A percentile compares a stretch with the other conserved stretches of the same genome.
These are phyloP conservation scores for Formica selysi DNA, from an alignment of 1,140 invertebrate genomes.

Conservation along the genomic window DNA sequence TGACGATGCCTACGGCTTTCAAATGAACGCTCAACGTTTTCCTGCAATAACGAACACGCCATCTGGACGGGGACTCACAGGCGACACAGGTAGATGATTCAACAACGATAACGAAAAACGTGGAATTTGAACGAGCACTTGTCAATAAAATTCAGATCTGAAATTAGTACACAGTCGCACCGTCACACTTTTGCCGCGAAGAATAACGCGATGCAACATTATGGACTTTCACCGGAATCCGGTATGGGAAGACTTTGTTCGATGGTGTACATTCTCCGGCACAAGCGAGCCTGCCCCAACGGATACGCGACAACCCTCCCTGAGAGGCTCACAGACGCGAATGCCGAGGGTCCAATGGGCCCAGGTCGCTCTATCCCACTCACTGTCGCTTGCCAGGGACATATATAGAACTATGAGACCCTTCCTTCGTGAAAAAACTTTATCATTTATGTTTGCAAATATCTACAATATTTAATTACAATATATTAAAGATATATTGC, in stretches of 20 bases:
- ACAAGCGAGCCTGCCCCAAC: constrained; percentile 3
- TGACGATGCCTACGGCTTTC: constrained; percentile 21
- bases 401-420: constrained; percentile 9
- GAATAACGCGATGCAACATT: constrained; percentile 7
- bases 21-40: constrained; percentile 43
- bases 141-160: constrained; percentile 30
- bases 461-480: not conserved
- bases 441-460: not conserved
- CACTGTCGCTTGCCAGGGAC: constrained; percentile 49
- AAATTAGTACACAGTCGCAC: not conserved
- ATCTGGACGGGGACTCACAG: constrained; percentile 56
- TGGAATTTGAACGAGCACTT: not conserved
- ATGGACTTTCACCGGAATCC: constrained; percentile 61
- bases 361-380: constrained; percentile 68
- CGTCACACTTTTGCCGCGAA: constrained; percentile 8
- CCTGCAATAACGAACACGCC: constrained; percentile 54
- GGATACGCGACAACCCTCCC: constrained; percentile 70
- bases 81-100: constrained; percentile 50
- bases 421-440: not conserved
- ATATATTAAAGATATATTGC: not conserved
- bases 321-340: constrained; percentile 67
- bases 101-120: not conserved
- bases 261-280: constrained; percentile 2
- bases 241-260: constrained; percentile 3
- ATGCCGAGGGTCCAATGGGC: constrained; percentile 69